phyloP scores from a whole-genome alignment of 2,797 vertebrate genomes.

The Adelosebastes latens region DNA sequence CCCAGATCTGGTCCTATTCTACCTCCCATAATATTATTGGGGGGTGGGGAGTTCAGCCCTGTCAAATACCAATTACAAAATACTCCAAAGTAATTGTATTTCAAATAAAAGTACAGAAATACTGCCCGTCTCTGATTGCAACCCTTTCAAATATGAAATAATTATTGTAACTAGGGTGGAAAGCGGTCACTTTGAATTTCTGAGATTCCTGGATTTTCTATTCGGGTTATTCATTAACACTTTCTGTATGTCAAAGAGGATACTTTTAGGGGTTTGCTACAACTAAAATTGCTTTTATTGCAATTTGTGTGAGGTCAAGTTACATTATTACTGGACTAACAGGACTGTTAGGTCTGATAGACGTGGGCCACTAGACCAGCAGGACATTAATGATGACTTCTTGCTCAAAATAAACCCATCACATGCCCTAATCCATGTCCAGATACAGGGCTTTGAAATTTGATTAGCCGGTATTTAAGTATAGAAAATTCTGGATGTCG shows the following conservation, averaged over 20 bases:
- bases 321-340: not conserved
- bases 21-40: too few species aligned
- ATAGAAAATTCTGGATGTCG: slow-evolving; percentile 21
- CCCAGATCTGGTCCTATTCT: too few species aligned
- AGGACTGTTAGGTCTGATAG: not conserved
- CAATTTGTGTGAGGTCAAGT: not conserved
- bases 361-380: slow-evolving; percentile 41
- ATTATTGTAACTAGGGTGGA: not conserved
- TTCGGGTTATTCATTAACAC: not conserved
- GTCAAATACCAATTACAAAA: too few species aligned
- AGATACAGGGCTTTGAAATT: slow-evolving; percentile 38
- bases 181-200: not conserved
- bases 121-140: not conserved
- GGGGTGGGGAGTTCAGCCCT: too few species aligned
- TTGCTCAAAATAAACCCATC: slow-evolving; percentile 55
- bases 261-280: not conserved
- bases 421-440: slow-evolving; percentile 22
- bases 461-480: slow-evolving; percentile 39
- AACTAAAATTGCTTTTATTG: not conserved
- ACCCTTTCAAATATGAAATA: not conserved
- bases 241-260: not conserved
- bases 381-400: slow-evolving; percentile 16
- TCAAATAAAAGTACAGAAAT: not conserved
- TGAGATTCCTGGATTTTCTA: too few species aligned
- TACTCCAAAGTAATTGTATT: not conserved